A percentile compares a stretch with the other conserved stretches of the same genome.
Evolutionary conservation across 2,797 vertebrate species (phyloP).

Genomic region (Poeciliopsis presidionis): DNA sequence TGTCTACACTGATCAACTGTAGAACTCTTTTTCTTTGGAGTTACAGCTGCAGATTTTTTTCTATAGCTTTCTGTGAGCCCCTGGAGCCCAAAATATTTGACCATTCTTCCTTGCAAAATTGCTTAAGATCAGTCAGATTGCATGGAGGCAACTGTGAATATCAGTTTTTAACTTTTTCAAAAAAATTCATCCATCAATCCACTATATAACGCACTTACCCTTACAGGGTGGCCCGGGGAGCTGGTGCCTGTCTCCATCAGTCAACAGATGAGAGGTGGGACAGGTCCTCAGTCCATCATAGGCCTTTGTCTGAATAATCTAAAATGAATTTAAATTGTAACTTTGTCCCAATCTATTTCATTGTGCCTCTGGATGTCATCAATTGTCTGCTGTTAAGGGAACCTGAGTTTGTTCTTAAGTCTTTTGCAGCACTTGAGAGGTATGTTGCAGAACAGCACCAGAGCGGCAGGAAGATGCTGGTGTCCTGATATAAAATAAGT

Average conservation of each 20-base stretch:
- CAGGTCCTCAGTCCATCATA: too few species aligned
- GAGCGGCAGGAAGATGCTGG: background rate
- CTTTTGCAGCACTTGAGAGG: background rate
- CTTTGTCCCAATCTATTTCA: background rate
- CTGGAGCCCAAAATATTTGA: background rate
- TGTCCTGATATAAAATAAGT: background rate
- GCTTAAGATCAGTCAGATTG: background rate
- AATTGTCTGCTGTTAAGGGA: background rate
- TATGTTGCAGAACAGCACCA: background rate
- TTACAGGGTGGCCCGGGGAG: too few species aligned
- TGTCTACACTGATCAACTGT: background rate
- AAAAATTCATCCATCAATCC: too few species aligned
- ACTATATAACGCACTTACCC: too few species aligned
- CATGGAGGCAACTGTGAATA: background rate
- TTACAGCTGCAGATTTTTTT: background rate
- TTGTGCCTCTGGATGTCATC: background rate
- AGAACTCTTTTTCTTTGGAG: background rate
- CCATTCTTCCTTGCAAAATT: background rate
- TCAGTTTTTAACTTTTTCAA: background rate
- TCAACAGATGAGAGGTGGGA: too few species aligned
- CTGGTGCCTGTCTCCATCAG: too few species aligned
- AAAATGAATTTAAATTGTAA: background rate
- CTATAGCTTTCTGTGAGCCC: background rate
- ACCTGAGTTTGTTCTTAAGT: background rate
- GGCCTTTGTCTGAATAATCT: background rate